These are phyloP conservation scores for Caenorhabditis sulstoni DNA, from an alignment of 2,888 invertebrate genomes.

Conservation along the genomic window DNA sequence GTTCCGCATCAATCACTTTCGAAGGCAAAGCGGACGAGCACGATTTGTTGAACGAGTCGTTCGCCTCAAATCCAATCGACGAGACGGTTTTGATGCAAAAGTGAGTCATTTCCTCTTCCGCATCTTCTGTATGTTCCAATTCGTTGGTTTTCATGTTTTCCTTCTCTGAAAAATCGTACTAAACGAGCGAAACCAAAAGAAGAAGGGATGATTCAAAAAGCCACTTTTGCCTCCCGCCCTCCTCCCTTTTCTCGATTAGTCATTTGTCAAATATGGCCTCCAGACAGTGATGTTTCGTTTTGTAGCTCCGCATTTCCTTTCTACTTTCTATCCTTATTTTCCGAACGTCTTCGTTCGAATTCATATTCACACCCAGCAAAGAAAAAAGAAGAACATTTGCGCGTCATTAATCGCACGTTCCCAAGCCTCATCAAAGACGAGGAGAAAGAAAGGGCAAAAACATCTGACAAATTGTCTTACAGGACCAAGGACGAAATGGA, in stretches of 20 bases:
- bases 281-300: background rate
- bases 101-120: conserved; percentile 46
- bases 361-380: background rate
- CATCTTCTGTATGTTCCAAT: conserved; percentile 25
- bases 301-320: background rate
- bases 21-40: conserved; percentile 65
- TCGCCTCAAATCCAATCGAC: conserved; percentile 68
- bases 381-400: too few species aligned
- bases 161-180: background rate
- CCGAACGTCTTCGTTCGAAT: background rate
- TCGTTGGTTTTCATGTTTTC: conserved; percentile 10
- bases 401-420: conserved; percentile 42
- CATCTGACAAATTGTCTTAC: conserved; percentile 40
- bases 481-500: conserved; percentile 63
- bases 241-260: conserved; percentile 34
- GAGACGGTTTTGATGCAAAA: conserved; percentile 66
- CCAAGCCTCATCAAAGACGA: too few species aligned
- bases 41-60: conserved; percentile 65
- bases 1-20: conserved; percentile 67
- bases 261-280: conserved; percentile 35
- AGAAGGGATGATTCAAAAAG: conserved; percentile 47
- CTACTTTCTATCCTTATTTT: background rate
- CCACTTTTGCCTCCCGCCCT: conserved; percentile 9
- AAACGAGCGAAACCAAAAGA: too few species aligned
- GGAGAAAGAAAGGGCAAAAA: conserved; percentile 34